Base-by-base conservation (phyloP, 2,113 vertebrate genomes). In the Anser cygnoides region DNA sequence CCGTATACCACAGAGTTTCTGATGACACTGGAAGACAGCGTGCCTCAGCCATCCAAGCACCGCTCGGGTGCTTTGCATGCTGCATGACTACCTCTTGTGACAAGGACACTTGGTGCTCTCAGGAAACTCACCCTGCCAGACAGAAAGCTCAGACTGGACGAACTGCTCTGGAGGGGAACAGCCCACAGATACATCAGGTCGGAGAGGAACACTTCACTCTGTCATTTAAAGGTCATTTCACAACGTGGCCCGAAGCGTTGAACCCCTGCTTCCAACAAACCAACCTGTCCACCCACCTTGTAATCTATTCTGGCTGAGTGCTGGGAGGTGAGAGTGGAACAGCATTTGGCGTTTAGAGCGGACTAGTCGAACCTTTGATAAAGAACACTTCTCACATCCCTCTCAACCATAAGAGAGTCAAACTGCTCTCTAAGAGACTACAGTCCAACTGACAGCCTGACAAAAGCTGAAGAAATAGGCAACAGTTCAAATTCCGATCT, bases 211-310 rank as follows among this genome's bases (percentile, higher is more conserved):
- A 7, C 14, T 25, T 41, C 71, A n/a, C 23, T 58, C 14, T 67
- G 31, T 33, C 37, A 50, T n/a, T 85, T 70, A 75, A 66, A 33
- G 49, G 77, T 63, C 35, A 79, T 76, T 76, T 68, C 81, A 65
- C 49, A 59, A 41, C 1, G 3, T 5, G 31, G 25, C 44, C 58
- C 0, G 0, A 75, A 74, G 39, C 2, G 0, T 1, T 37, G 50
- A 94, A 86, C 11, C 22, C 14, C 35, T 71, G 67, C 28, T 84
- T 84, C 43, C 54, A 59, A 4, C 52, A 93, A 76, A 68, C 3
- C 37, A 49, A 28, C 54, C 6, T 39, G n/a, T 33, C 58, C 68
- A 59, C 35, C 12, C 52, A 46, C 35, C 59, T 59, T 13, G n/a
- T n/a, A 28, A 49, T 22, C 54, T 62, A 19, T 29, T 74, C 71